These are phyloP conservation scores for Carassius gibelio DNA, from an alignment of 2,113 vertebrate genomes.

Conservation along the genomic window DNA sequence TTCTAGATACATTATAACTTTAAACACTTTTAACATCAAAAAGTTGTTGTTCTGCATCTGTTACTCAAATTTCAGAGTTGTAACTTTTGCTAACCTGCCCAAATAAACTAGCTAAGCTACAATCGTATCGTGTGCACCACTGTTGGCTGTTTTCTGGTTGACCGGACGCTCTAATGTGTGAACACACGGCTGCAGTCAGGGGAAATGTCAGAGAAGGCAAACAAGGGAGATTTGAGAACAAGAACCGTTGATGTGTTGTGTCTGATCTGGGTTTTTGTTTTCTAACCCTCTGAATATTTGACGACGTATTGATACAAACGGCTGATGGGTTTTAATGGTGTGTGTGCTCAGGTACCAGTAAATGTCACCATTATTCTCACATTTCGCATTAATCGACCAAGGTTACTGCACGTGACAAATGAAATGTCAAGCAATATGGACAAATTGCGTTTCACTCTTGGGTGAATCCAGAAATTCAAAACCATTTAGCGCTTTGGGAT, in stretches of 20 bases:
- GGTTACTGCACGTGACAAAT: slow-evolving; percentile 35
- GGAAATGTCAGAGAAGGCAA: neutral
- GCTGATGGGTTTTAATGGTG: neutral
- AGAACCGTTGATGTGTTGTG: slow-evolving; percentile 1
- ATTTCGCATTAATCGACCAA: slow-evolving; percentile 1
- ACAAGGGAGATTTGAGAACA: neutral
- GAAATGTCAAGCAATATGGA: slow-evolving; percentile 41
- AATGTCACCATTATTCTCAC: slow-evolving; percentile 46
- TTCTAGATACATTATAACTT: neutral
- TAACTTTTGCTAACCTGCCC: neutral
- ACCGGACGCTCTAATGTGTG: neutral
- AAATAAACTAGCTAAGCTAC: neutral
- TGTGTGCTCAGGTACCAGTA: slow-evolving; percentile 34
- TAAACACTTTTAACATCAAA: neutral
- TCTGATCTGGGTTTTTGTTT: slow-evolving; percentile 25
- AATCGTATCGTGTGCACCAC: slow-evolving; percentile 10
- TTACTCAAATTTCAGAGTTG: neutral
- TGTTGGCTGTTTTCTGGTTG: neutral
- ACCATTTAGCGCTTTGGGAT: slow-evolving; percentile 10
- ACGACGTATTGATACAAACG: slow-evolving; percentile 5
- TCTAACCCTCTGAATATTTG: neutral
- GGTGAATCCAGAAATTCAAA: slow-evolving; percentile 19
- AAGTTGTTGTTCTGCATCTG: too few species aligned
- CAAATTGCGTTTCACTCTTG: slow-evolving; percentile 41
- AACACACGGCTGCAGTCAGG: neutral